These are phyloP conservation scores for Pheosia gnoma DNA, from an alignment of 2,888 invertebrate species.

Conservation along the genomic window DNA sequence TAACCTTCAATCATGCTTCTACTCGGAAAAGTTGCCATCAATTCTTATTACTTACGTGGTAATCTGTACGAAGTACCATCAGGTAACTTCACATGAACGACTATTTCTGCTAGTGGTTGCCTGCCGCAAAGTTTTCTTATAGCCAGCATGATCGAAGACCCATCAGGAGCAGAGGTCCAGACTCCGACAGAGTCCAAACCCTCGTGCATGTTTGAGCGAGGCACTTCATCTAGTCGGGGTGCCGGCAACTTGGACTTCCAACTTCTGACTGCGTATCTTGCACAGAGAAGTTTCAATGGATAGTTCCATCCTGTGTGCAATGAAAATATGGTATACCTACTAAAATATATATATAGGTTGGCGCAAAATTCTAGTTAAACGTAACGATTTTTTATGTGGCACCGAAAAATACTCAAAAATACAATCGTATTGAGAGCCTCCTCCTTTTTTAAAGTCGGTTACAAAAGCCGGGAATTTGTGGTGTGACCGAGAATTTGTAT, in stretches of 20 bases:
- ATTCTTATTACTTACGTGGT: slow-evolving; percentile 55
- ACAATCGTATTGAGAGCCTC: too few species aligned
- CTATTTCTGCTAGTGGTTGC: slow-evolving; percentile 81
- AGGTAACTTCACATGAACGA: slow-evolving; percentile 75
- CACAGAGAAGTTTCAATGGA: slow-evolving; percentile 67
- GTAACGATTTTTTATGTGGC: too few species aligned
- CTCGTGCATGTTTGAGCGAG: slow-evolving; percentile 46
- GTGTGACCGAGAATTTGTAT: too few species aligned
- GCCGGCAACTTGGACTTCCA: slow-evolving; percentile 60
- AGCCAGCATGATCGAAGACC: slow-evolving; percentile 80
- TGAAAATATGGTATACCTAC: too few species aligned
- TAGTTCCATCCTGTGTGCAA: slow-evolving; percentile 76
- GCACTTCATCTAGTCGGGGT: slow-evolving; percentile 50
- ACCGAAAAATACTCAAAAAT: too few species aligned
- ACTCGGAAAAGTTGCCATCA: too few species aligned
- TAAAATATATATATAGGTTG: too few species aligned
- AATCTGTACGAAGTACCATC: slow-evolving; percentile 66
- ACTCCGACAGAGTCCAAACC: slow-evolving; percentile 74
- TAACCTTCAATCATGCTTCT: too few species aligned
- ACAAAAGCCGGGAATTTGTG: too few species aligned
- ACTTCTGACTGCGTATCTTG: slow-evolving; percentile 62
- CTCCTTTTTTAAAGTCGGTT: too few species aligned
- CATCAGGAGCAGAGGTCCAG: slow-evolving; percentile 82
- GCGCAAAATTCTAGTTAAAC: too few species aligned
- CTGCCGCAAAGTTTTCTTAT: slow-evolving; percentile 75